Evolutionary conservation across 2,888 invertebrate genomes (phyloP).

Genomic region (Lasioglossum lativentre): DNA sequence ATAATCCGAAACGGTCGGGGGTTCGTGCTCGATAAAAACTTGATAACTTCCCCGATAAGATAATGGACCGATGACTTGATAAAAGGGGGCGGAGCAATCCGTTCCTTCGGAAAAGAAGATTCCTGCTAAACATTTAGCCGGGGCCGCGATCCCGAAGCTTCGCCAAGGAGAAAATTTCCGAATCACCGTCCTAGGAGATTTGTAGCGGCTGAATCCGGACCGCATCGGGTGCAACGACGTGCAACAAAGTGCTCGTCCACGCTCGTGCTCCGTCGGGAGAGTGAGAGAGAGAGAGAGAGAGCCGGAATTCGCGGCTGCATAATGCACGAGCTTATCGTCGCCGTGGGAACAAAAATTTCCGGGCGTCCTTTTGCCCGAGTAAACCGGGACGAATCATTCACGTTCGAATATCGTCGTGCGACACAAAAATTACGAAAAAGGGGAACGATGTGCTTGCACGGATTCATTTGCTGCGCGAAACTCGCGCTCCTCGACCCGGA

Average conservation of each 20-base stretch:
- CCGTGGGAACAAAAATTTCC: slow-evolving; percentile 38
- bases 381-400: slow-evolving; percentile 1
- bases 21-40: background rate
- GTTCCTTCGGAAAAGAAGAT: background rate
- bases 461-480: background rate
- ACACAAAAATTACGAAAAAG: background rate
- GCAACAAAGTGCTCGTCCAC: slow-evolving; percentile 41
- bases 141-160: background rate
- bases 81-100: background rate
- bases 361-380: background rate
- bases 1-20: background rate
- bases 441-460: background rate
- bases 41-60: background rate
- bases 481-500: background rate
- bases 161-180: slow-evolving; percentile 28
- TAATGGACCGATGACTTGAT: slow-evolving; percentile 8
- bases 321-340: slow-evolving; percentile 50
- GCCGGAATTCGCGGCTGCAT: slow-evolving; percentile 39
- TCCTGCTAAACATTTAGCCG: slow-evolving; percentile 1
- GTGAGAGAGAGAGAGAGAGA: background rate
- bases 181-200: slow-evolving; percentile 45
- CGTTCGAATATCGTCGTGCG: background rate
- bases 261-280: slow-evolving; percentile 1
- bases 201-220: slow-evolving; percentile 43
- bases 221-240: slow-evolving; percentile 44